Percentiles rank a stretch among this genome's conserved stretches.
phyloP scores from a whole-genome alignment of 2,797 vertebrate species.

The Numenius phaeopus region DNA sequence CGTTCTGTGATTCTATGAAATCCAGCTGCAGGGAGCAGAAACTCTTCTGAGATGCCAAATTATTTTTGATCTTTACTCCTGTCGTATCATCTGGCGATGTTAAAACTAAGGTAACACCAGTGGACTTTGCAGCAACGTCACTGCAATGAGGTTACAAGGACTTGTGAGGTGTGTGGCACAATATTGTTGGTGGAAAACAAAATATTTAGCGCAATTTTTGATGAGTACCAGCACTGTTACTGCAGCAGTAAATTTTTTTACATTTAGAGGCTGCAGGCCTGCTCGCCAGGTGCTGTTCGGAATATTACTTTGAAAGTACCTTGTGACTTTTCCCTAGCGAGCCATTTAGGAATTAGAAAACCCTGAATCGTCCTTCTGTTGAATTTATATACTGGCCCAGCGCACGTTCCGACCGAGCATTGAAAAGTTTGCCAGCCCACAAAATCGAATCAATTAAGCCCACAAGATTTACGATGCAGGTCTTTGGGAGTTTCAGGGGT shows the following conservation, averaged over 20 bases:
- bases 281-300: neutral
- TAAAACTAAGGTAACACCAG: neutral
- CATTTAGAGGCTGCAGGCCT: neutral
- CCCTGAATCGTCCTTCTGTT: neutral
- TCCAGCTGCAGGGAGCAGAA: neutral
- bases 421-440: neutral
- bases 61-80: neutral
- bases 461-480: neutral
- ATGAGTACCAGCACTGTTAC: neutral
- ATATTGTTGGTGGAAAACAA: accelerated
- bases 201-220: neutral
- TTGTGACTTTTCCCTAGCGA: neutral
- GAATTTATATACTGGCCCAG: neutral
- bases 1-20: too few species aligned
- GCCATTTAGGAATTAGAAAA: constrained; percentile 3
- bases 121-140: neutral
- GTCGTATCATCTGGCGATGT: accelerated
- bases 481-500: neutral
- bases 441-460: neutral
- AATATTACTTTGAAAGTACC: neutral
- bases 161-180: neutral
- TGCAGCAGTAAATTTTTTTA: neutral
- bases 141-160: neutral
- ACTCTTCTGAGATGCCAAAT: neutral
- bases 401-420: neutral